Percentiles rank a stretch among this genome's conserved stretches.
Evolutionary conservation across 2,113 vertebrate genomes (phyloP).

Genomic region (Camelus bactrianus): DNA sequence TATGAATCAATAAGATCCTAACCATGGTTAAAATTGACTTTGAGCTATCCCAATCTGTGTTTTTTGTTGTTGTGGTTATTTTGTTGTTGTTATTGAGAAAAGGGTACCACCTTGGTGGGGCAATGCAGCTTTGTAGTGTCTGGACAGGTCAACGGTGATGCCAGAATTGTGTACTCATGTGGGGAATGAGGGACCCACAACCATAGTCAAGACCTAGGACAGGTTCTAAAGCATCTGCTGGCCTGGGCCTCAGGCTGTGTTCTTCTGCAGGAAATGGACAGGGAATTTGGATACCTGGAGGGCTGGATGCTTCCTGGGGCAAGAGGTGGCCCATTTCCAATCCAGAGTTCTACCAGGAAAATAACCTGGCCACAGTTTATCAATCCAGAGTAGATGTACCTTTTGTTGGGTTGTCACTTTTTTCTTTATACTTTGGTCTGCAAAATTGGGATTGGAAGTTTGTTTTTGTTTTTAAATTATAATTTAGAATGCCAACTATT

Average conservation of each 20-base stretch:
- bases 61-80: too few relatives aligned
- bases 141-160: neutral
- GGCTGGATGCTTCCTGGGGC: neutral
- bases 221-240: too few relatives aligned
- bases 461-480: neutral
- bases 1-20: neutral
- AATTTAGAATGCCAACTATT: neutral
- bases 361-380: neutral
- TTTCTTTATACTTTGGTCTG: neutral
- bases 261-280: neutral
- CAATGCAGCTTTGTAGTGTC: too few relatives aligned
- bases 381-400: neutral
- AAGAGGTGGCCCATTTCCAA: neutral
- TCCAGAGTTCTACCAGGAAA: neutral
- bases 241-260: neutral
- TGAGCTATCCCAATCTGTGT: neutral
- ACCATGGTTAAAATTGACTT: neutral
- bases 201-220: fast-evolving
- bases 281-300: neutral
- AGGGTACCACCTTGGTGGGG: neutral
- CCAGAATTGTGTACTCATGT: neutral
- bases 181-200: neutral
- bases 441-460: neutral
- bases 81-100: neutral
- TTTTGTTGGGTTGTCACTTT: neutral